A percentile compares a stretch with the other conserved stretches of the same genome.
These are phyloP conservation scores for Xylota sylvarum DNA, from an alignment of 2,888 invertebrate species.

Conservation along the genomic window DNA sequence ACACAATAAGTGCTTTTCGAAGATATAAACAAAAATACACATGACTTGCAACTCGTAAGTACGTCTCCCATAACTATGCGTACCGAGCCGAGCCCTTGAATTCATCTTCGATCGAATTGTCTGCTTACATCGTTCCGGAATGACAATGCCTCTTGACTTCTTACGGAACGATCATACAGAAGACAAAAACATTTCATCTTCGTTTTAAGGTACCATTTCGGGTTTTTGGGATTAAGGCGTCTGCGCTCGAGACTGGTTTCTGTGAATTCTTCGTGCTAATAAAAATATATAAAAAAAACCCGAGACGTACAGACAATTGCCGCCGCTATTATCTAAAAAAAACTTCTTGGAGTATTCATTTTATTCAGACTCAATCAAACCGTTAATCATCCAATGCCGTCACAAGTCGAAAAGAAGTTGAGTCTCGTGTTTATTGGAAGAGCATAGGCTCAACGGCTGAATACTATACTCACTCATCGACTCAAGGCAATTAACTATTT, in stretches of 20 bases:
- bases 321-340: slow-evolving; percentile 54
- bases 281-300: slow-evolving; percentile 54
- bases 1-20: slow-evolving; percentile 60
- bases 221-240: slow-evolving; percentile 45
- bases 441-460: slow-evolving; percentile 66
- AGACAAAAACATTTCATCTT: slow-evolving; percentile 68
- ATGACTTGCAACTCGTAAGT: slow-evolving; percentile 61
- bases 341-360: slow-evolving; percentile 13
- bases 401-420: slow-evolving; percentile 38
- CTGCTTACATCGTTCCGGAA: slow-evolving; percentile 23
- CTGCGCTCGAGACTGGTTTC: slow-evolving; percentile 39
- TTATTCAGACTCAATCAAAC: slow-evolving; percentile 46
- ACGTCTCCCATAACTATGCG: slow-evolving; percentile 1
- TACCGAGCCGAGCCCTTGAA: slow-evolving; percentile 61
- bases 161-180: slow-evolving; percentile 44
- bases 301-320: slow-evolving; percentile 45
- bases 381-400: slow-evolving; percentile 70
- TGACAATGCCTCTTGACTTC: slow-evolving; percentile 48
- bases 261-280: slow-evolving; percentile 60
- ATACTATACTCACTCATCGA: slow-evolving; percentile 29
- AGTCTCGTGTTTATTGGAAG: slow-evolving; percentile 33
- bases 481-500: slow-evolving; percentile 70
- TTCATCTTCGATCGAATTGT: slow-evolving; percentile 58
- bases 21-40: slow-evolving; percentile 60
- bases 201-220: slow-evolving; percentile 55